Conservation (phyloP, 2,888 invertebrate genomes). For the Oscheius sp. region DNA sequence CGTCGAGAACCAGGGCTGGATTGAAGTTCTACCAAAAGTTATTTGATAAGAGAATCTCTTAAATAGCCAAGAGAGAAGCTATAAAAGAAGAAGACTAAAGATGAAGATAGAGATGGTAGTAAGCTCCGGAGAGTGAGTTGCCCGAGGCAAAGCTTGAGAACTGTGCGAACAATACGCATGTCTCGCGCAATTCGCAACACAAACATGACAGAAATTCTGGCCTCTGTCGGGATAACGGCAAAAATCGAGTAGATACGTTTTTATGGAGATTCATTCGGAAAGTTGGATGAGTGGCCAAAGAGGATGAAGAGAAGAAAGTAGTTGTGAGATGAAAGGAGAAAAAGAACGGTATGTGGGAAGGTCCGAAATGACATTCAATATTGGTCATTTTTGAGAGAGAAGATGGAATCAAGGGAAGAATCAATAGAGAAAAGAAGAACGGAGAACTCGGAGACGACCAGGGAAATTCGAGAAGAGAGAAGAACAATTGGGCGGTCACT, state of each 20-base stretch:
- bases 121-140: neutral
- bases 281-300: neutral
- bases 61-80: neutral
- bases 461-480: conserved; percentile 8
- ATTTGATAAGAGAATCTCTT: too few species aligned
- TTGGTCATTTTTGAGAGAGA: neutral
- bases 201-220: conserved; percentile 25
- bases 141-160: conserved; percentile 10
- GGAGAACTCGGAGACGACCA: neutral
- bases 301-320: neutral
- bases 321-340: neutral
- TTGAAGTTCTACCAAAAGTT: too few species aligned
- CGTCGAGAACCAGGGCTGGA: too few species aligned
- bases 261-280: neutral
- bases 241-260: neutral
- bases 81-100: neutral
- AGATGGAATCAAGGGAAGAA: neutral
- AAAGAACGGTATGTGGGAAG: neutral
- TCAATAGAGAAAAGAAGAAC: neutral
- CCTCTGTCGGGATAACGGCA: neutral
- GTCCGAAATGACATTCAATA: neutral
- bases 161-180: conserved; percentile 28
- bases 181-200: conserved; percentile 28
- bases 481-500: conserved; percentile 26
- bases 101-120: neutral